phyloP scores from a whole-genome alignment of 2,113 vertebrate species.

The Neodon shergylaensis region DNA sequence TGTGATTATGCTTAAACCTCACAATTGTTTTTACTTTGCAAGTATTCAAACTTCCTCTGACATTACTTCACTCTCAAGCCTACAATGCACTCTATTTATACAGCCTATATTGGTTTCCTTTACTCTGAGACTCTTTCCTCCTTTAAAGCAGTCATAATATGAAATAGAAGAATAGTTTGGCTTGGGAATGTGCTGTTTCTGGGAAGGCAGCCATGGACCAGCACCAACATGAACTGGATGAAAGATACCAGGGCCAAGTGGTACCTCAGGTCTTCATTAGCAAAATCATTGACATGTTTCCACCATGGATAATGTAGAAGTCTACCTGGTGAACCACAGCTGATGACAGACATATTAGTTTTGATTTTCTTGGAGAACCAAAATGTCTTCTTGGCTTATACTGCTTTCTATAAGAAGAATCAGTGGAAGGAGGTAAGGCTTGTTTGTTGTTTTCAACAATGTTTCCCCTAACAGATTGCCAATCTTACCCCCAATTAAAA shows the following conservation, averaged over 20 bases:
- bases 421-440: background rate
- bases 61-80: slow-evolving; percentile 56
- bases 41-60: slow-evolving; percentile 71
- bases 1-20: slow-evolving; percentile 42
- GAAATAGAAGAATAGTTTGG: slow-evolving; percentile 61
- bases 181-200: slow-evolving; percentile 50
- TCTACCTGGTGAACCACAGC: background rate
- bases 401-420: slow-evolving; percentile 8
- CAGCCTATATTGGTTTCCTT: slow-evolving; percentile 61
- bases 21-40: slow-evolving; percentile 53
- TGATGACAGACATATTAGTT: slow-evolving; percentile 44
- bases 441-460: background rate
- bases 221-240: slow-evolving; percentile 11
- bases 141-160: slow-evolving; percentile 68
- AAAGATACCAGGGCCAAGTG: background rate
- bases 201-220: slow-evolving; percentile 52
- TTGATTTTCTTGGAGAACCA: background rate
- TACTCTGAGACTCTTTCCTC: slow-evolving; percentile 32
- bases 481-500: slow-evolving; percentile 43
- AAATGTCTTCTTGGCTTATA: background rate
- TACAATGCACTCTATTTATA: slow-evolving; percentile 58
- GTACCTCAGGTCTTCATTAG: background rate
- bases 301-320: background rate
- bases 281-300: background rate
- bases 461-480: slow-evolving; percentile 4